Base-by-base conservation (phyloP, 2,888 invertebrate genomes). In the Neria commutata region DNA sequence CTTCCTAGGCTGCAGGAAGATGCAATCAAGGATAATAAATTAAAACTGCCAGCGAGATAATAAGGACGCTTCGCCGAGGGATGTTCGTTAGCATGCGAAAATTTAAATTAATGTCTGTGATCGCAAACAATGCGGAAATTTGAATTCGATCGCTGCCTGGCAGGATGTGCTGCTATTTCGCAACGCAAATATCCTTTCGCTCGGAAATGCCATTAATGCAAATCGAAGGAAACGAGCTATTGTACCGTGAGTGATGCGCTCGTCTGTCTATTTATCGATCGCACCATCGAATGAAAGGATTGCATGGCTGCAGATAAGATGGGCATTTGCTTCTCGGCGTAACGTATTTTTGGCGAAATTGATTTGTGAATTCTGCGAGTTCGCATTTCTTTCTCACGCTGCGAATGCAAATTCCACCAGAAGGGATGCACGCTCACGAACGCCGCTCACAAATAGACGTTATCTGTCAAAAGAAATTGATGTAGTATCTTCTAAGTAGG, bases 11-110 rank as follows among this genome's bases (percentile, higher is more conserved):
- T 29, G 42, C 67, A 61, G 63, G 76, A 76, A 74, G 77, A 77
- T 76, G 77, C 77, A 77, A 76, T 76, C 78, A 74, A 71, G 75
- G 75, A 77, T 76, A 73, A 76, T 73, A 69, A 67, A 71, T 66
- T 67, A 66, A 65, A 64, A 60, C 61, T 60, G 61, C 60, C 59
- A 51, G 53, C 53, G 19, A 49, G 42, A 50, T 34, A 46, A 33
- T 55, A n/a, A n/a, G n/a, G 45, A n/a, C 49, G 49, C 40, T 45
- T 24, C 34, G n/a, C 16, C 23, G 29, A 10, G 24, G 21, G 24
- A 37, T 47, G 6, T 34, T 62, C 60, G 68, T 75, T 73, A 71
- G 75, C 75, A 74, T 77, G 77, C 73, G 62, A 67, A 75, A 74
- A 77, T 77, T 75, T 63, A 74, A 76, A 76, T 76, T 68, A 68